Conservation (phyloP, 2,113 vertebrate genomes). For the mouse (Mus musculus) region GRCm39 chr11:36712501-36713000, state of each 20-base stretch:
- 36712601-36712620: neutral
- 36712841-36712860: neutral
- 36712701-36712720: no score
- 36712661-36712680: neutral
- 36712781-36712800: neutral
- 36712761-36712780: neutral
- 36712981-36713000: neutral
- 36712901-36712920: neutral
- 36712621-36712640: neutral
- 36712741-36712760: neutral
- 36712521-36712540: neutral
- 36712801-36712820: neutral
- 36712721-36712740: neutral
- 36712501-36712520: rapidly evolving
- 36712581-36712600: neutral
- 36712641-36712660: neutral
- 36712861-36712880: neutral
- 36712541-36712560: neutral
- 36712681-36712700: neutral
- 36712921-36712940: neutral
- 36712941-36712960: neutral
- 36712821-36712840: neutral
- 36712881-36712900: neutral
- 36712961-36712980: constrained; percentile 31
- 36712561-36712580: neutral